phyloP scores from a whole-genome alignment of 2,797 vertebrate species.

The Cetoscarus ocellatus region DNA sequence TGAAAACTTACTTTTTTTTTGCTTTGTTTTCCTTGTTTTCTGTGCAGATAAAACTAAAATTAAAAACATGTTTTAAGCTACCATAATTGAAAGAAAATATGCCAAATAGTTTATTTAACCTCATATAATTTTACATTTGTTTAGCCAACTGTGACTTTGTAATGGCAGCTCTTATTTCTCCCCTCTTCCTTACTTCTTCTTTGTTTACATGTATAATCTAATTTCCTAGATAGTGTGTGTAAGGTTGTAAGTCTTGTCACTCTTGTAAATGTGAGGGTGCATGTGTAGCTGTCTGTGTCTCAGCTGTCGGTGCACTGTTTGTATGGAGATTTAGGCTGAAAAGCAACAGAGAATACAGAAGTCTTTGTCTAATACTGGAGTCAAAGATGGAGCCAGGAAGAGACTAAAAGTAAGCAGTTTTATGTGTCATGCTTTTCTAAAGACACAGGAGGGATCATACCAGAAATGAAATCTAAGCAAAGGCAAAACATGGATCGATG shows the following conservation, averaged over 20 bases:
- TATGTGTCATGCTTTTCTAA: no score
- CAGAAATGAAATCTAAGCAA: no score
- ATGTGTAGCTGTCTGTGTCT: no score
- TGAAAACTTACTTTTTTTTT: no score
- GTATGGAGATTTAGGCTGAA: background rate
- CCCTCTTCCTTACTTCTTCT: constrained; percentile 7
- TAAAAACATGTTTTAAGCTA: constrained; percentile 32
- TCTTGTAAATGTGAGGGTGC: no score
- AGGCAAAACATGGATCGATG: background rate
- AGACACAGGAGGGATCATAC: no score
- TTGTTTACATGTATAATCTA: constrained; percentile 60
- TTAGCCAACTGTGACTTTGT: constrained; percentile 16
- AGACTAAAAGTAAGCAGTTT: no score
- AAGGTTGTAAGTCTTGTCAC: no score
- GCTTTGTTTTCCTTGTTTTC: background rate
- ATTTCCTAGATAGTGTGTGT: constrained; percentile 20
- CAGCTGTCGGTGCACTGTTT: no score
- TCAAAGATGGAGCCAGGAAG: no score
- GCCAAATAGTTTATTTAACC: constrained; percentile 19
- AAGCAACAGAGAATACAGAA: background rate
- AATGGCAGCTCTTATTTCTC: constrained; percentile 26
- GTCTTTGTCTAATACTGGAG: no score
- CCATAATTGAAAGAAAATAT: constrained; percentile 8
- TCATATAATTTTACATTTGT: constrained; percentile 35
- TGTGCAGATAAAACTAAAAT: constrained; percentile 16